Evolutionary conservation across 2,113 vertebrate species (phyloP).

Genomic region (Artemisiospiza belli): DNA sequence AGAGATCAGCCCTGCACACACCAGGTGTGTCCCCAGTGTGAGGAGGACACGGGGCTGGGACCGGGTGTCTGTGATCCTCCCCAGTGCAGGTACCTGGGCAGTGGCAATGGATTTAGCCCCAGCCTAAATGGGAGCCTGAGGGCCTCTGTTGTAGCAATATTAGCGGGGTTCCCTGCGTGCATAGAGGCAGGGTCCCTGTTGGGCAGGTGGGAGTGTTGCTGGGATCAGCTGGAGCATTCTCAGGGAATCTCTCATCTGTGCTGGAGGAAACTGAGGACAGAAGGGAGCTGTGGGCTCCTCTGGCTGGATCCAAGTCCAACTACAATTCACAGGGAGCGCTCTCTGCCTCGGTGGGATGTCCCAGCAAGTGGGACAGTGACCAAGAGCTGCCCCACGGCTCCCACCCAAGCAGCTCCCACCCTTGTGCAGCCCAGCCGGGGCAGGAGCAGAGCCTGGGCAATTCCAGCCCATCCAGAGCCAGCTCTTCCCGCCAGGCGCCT

Average conservation of each 20-base stretch:
- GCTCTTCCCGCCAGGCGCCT: accelerated
- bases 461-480: neutral
- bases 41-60: neutral
- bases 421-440: neutral
- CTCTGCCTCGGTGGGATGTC: neutral
- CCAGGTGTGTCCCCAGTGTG: accelerated
- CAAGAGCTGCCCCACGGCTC: accelerated
- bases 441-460: accelerated
- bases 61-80: accelerated
- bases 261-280: neutral
- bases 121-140: neutral
- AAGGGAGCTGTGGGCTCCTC: neutral
- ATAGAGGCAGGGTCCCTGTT: accelerated
- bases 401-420: neutral
- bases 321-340: accelerated
- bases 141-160: accelerated
- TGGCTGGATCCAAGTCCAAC: neutral
- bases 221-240: neutral
- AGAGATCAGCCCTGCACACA: accelerated
- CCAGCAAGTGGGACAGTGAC: accelerated
- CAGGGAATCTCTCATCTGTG: neutral
- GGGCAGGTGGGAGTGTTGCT: neutral
- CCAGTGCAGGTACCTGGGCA: accelerated
- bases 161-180: accelerated
- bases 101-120: neutral